Conservation (phyloP, 2,113 vertebrate genomes). For the Ceratotherium simum region DNA sequence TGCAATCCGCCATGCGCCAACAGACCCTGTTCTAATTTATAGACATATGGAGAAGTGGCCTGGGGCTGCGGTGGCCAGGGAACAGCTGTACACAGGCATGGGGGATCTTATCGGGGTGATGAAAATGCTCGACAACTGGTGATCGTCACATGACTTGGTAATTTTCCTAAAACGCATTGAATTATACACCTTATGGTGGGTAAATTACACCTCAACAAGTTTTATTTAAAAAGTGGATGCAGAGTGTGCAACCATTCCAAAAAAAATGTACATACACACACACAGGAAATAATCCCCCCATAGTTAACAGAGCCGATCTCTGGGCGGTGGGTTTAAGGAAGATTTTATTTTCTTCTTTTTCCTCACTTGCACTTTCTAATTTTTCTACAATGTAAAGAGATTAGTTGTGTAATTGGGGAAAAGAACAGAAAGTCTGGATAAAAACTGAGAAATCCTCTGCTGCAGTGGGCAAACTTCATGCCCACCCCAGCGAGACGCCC, state of each 20-base stretch:
- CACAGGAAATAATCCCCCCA: background rate
- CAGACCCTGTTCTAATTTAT: background rate
- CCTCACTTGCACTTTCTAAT: background rate
- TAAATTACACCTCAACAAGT: background rate
- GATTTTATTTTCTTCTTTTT: background rate
- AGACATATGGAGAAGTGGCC: background rate
- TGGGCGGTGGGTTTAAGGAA: background rate
- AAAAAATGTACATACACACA: background rate
- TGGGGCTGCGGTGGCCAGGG: background rate
- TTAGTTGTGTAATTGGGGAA: background rate
- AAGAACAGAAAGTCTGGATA: background rate
- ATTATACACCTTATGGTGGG: background rate
- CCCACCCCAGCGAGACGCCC: background rate
- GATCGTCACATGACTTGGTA: background rate
- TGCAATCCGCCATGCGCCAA: background rate
- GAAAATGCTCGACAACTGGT: background rate
- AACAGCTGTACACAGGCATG: fast-evolving
- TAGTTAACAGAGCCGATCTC: background rate
- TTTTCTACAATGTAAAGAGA: background rate
- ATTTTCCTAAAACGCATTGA: background rate
- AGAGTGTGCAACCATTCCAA: background rate
- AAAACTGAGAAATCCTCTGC: background rate
- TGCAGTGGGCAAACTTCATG: background rate
- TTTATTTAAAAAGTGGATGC: background rate
- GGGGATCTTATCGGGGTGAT: background rate